Evolutionary conservation across 2,888 invertebrate species (phyloP), one percentile per base, ranked within the genome.

Genomic region (Torymus auratus): DNA sequence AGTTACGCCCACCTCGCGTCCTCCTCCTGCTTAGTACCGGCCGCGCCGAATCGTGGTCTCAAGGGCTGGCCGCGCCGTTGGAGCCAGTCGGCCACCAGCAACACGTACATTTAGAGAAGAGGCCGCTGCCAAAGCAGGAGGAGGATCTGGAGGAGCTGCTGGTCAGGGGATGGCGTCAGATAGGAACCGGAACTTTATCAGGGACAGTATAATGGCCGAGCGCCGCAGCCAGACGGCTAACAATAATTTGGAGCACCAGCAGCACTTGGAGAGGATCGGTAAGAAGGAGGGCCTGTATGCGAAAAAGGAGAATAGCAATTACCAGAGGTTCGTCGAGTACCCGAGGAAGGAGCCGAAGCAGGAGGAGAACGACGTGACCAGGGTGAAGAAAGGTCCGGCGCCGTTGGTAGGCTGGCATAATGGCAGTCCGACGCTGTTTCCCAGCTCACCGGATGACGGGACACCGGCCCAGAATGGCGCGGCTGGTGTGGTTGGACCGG

Each of bases 31-130:
- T 72, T 72, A 77, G 62, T 75, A 68, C 72, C 82, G 28, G 28
- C 74, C 77, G 80, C 80, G 74, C 80, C 80, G 88, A 89, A 89
- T 83, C 87, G 87, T 84, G 88, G 87, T 85, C 84, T 90, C 80
- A 90, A 89, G 84, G 89, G 89, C 83, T 90, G 89, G 89, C 89
- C 89, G 81, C 89, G 89, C 67, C 89, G 89, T 84, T 90, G 89
- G 89, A 88, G 85, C 84, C 88, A 88, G 83, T 88, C 88, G 79
- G 84, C 84, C 62, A 80, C 76, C 61, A 86, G 84, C 73, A 86
- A 84, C 50, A 88, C 85, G 72, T 89, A 89, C 65, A 89, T 89
- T 88, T 89, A 89, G 89, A 88, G 83, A 78, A 79, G 50, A 20
- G 56, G 28, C 28, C 28, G 28, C 7, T 28, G 2, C n/a, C n/a